These are phyloP conservation scores for Elysia crispata DNA, from an alignment of 2,888 invertebrate genomes.

Conservation along the genomic window DNA sequence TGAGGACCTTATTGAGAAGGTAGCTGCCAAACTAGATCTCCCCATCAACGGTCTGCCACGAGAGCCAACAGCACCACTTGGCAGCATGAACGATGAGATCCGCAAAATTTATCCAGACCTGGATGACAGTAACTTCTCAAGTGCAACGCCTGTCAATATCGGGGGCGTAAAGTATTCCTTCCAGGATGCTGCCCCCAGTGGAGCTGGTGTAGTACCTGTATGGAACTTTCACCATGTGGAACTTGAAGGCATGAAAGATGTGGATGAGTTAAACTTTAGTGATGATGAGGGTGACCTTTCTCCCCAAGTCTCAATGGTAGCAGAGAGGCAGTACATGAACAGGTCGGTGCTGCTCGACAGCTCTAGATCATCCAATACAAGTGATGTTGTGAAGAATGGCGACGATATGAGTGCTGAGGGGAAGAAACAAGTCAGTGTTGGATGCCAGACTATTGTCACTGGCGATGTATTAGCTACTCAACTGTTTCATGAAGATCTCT, in stretches of 20 bases:
- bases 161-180: conserved; percentile 70
- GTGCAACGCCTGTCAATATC: conserved; percentile 64
- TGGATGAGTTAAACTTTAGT: conserved; percentile 69
- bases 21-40: conserved; percentile 64
- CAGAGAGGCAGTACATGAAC: conserved; percentile 76
- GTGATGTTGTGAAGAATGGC: conserved; percentile 45
- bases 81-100: conserved; percentile 75
- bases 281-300: conserved; percentile 63
- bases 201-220: conserved; percentile 75
- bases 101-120: conserved; percentile 69
- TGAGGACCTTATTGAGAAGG: conserved; percentile 69
- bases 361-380: conserved; percentile 49
- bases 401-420: conserved; percentile 31
- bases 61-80: conserved; percentile 62
- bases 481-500: conserved; percentile 75
- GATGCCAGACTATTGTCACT: conserved; percentile 77
- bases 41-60: conserved; percentile 62
- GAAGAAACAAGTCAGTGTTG: conserved; percentile 62
- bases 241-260: conserved; percentile 68
- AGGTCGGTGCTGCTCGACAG: conserved; percentile 72
- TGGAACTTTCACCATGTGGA: conserved; percentile 74
- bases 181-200: conserved; percentile 75
- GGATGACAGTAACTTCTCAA: conserved; percentile 64
- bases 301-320: conserved; percentile 73
- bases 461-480: conserved; percentile 77